A percentile compares a stretch with the other conserved stretches of the same genome.
These are phyloP conservation scores for Dysdera silvatica DNA, from an alignment of 1,140 invertebrate species.

Conservation along the genomic window DNA sequence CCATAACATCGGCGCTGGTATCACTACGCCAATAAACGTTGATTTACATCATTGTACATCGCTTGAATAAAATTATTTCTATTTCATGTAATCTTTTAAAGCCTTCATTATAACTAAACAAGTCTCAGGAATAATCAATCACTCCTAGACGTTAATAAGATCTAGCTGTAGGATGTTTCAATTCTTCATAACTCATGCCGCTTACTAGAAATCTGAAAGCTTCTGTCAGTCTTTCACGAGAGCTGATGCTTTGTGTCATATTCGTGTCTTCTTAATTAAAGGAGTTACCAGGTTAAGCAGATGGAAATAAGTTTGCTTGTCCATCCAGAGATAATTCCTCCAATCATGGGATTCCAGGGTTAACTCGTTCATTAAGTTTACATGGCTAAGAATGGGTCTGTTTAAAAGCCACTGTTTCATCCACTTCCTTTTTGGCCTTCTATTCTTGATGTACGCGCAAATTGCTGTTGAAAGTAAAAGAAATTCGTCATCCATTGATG, in stretches of 20 bases:
- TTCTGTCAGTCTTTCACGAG: neutral
- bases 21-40: too few relatives aligned
- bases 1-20: too few relatives aligned
- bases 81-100: neutral
- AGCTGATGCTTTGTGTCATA: neutral
- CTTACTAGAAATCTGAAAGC: neutral
- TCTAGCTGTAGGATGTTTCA: neutral
- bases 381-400: neutral
- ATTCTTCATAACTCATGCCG: neutral
- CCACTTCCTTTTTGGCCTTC: neutral
- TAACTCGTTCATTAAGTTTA: neutral
- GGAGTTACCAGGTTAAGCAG: neutral
- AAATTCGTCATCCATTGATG: too few relatives aligned
- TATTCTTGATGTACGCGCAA: neutral
- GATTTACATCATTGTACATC: too few relatives aligned
- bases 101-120: neutral
- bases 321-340: neutral
- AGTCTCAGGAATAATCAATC: constrained; percentile 8
- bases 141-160: neutral
- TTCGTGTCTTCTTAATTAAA: neutral
- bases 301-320: neutral
- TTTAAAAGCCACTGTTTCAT: neutral
- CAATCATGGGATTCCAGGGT: neutral
- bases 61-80: neutral
- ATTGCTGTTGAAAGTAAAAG: too few relatives aligned